Conservation (phyloP, 2,888 invertebrate species). For the Resseliella maxima region DNA sequence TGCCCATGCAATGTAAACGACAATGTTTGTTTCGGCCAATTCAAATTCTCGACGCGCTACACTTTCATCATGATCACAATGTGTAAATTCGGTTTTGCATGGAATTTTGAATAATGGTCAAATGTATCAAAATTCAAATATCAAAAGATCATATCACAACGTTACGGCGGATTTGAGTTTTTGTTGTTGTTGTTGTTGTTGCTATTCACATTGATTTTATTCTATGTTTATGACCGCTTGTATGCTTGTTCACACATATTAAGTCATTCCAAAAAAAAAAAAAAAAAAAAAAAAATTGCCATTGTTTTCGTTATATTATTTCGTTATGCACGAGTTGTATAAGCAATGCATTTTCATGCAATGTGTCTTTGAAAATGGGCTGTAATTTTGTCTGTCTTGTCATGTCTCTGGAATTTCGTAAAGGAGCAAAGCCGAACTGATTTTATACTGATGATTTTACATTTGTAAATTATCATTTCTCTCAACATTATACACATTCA, state of each 20-base stretch:
- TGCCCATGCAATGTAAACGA: not conserved
- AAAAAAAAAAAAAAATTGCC: too few species aligned
- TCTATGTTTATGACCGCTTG: not conserved
- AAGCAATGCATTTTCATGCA: not conserved
- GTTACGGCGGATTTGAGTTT: not conserved
- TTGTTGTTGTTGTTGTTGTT: too few species aligned
- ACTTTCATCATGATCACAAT: not conserved
- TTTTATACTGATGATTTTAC: not conserved
- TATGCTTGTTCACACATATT: not conserved
- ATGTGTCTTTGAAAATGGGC: not conserved
- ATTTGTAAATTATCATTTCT: not conserved
- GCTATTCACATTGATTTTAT: too few species aligned
- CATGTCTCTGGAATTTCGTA: not conserved
- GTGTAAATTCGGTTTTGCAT: not conserved
- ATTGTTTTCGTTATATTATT: slow-evolving; percentile 32
- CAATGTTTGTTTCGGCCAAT: not conserved
- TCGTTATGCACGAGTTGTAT: slow-evolving; percentile 3
- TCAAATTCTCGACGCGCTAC: not conserved
- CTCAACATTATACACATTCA: not conserved
- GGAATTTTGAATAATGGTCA: slow-evolving; percentile 10
- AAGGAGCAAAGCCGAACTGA: not conserved
- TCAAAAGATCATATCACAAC: not conserved
- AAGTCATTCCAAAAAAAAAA: too few species aligned
- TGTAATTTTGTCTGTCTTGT: not conserved
- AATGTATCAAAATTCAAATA: not conserved